Conservation (phyloP, 2,888 invertebrate genomes). For the Argyresthia albistria region DNA sequence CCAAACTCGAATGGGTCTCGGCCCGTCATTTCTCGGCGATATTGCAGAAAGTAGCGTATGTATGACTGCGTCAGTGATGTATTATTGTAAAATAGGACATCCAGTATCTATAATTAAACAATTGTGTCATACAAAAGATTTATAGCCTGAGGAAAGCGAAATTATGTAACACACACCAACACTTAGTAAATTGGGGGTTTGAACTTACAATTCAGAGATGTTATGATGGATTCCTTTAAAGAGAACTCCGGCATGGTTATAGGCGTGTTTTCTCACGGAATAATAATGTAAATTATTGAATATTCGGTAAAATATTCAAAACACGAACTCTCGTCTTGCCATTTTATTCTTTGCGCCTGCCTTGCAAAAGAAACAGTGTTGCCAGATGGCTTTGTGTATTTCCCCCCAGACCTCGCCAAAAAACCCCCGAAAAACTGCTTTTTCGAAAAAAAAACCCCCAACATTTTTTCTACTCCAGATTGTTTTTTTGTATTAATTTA, state of each 20-base stretch:
- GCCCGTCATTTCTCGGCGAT: conserved; percentile 16
- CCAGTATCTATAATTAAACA: conserved; percentile 59
- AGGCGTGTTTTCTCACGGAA: neutral
- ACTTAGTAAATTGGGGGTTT: neutral
- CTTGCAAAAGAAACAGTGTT: too few species aligned
- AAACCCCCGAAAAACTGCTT: too few species aligned
- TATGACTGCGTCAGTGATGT: conserved; percentile 15
- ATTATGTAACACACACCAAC: conserved; percentile 47
- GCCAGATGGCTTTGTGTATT: too few species aligned
- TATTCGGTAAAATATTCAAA: neutral
- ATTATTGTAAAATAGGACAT: conserved; percentile 35
- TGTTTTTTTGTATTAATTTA: too few species aligned
- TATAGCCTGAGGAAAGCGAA: conserved; percentile 39
- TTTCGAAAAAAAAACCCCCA: too few species aligned
- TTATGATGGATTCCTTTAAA: conserved; percentile 47
- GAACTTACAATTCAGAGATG: conserved; percentile 46
- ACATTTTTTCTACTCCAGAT: too few species aligned
- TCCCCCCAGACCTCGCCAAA: too few species aligned
- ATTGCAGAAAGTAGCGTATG: conserved; percentile 23
- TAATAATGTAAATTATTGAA: neutral
- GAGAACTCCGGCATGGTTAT: conserved; percentile 46
- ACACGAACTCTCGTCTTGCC: too few species aligned
- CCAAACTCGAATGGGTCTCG: conserved; percentile 21
- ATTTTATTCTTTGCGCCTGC: too few species aligned
- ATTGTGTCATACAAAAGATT: conserved; percentile 45